These are phyloP conservation scores for Sepiola atlantica DNA, from an alignment of 2,888 invertebrate species.

Conservation along the genomic window DNA sequence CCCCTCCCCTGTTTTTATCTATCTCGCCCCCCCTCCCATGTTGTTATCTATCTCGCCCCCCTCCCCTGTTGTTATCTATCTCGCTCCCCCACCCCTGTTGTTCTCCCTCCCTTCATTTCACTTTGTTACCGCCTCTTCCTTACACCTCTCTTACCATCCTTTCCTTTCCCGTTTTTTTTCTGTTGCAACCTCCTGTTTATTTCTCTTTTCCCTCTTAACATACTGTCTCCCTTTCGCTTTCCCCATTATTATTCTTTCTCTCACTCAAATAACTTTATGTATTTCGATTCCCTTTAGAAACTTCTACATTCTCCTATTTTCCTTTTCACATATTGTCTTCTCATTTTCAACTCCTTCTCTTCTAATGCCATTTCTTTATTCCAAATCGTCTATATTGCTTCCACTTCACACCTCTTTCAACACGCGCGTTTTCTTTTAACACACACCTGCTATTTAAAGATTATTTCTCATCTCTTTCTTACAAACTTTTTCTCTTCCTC, in stretches of 20 bases:
- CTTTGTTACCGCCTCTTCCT: neutral
- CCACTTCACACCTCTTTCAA: neutral
- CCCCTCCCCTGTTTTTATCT: too few species aligned
- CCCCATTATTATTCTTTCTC: too few species aligned
- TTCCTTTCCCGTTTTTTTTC: neutral
- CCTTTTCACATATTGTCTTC: too few species aligned
- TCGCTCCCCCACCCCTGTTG: neutral
- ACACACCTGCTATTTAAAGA: rapidly evolving
- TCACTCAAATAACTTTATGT: too few species aligned
- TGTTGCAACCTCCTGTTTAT: neutral
- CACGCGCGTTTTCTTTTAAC: neutral
- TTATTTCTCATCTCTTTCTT: neutral
- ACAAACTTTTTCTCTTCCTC: neutral
- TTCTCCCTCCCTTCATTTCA: neutral
- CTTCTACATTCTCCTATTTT: too few species aligned
- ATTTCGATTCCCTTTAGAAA: too few species aligned
- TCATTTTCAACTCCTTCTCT: too few species aligned
- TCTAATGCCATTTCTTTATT: neutral
- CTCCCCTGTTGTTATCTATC: too few species aligned
- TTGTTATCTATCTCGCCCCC: too few species aligned
- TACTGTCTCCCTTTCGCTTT: neutral
- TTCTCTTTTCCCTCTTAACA: neutral
- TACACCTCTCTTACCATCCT: neutral
- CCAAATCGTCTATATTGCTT: rapidly evolving
- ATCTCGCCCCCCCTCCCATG: too few species aligned